Evolutionary conservation across 2,797 vertebrate species (phyloP).

Genomic region (Eulemur coronatus): DNA sequence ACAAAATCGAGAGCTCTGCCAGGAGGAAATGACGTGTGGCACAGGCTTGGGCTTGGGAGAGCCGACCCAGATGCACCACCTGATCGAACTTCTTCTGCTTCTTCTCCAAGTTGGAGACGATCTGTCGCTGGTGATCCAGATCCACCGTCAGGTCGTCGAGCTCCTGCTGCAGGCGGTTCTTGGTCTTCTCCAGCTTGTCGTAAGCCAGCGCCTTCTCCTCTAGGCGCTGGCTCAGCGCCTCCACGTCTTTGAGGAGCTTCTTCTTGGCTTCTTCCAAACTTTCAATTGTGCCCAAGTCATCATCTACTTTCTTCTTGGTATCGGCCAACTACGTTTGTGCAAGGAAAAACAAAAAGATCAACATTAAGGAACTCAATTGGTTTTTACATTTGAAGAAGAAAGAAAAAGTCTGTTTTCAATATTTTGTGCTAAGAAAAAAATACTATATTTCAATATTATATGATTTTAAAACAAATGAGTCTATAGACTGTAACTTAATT

Average conservation of each 20-base stretch:
- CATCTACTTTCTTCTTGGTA: constrained; percentile 96
- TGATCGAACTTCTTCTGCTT: constrained; percentile 99
- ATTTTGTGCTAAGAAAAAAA: background rate
- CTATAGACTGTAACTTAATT: background rate
- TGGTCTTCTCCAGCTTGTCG: constrained; percentile 97
- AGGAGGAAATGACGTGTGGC: accelerated
- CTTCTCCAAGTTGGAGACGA: constrained; percentile 95
- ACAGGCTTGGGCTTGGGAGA: background rate
- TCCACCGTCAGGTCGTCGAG: constrained; percentile 95
- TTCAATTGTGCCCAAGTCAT: constrained; percentile 94
- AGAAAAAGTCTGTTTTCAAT: background rate
- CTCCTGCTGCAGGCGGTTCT: constrained; percentile 95
- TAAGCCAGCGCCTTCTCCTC: constrained; percentile 94
- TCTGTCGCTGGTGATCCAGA: constrained; percentile 95
- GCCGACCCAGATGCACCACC: constrained; percentile 78
- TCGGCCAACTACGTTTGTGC: constrained; percentile 88
- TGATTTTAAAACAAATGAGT: background rate
- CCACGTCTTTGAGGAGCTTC: constrained; percentile 94
- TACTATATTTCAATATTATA: background rate
- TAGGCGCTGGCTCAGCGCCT: constrained; percentile 90
- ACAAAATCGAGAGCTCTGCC: background rate
- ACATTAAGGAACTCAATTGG: background rate
- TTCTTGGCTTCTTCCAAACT: constrained; percentile 95
- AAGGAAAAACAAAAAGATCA: background rate
- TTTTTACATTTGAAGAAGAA: background rate